phyloP scores from a whole-genome alignment of 1,140 invertebrate species.

The Brachionus sp. region DNA sequence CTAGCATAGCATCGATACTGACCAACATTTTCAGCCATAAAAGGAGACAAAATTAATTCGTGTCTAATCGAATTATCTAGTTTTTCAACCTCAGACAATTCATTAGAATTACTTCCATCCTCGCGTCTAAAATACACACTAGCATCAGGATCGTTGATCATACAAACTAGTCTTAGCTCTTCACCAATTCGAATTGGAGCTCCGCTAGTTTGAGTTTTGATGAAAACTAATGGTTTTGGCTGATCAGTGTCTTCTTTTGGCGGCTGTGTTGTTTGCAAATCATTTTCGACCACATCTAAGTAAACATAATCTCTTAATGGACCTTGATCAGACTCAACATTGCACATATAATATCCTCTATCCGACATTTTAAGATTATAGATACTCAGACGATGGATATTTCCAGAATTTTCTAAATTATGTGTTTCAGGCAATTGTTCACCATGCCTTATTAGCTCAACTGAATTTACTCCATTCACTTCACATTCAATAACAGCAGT shows the following conservation, averaged over 20 bases:
- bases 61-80: background rate
- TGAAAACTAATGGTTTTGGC: slow-evolving; percentile 23
- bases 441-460: background rate
- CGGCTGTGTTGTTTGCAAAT: background rate
- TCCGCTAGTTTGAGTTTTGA: background rate
- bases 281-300: background rate
- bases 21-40: background rate
- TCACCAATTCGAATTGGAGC: slow-evolving; percentile 7
- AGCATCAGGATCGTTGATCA: slow-evolving; percentile 12
- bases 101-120: background rate
- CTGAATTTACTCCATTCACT: background rate
- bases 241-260: background rate
- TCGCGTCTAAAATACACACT: background rate
- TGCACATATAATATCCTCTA: slow-evolving; percentile 34
- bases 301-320: slow-evolving; percentile 19
- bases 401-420: background rate
- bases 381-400: background rate
- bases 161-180: background rate
- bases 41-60: slow-evolving; percentile 8
- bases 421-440: slow-evolving; percentile 3
- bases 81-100: background rate
- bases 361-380: background rate
- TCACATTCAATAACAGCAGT: slow-evolving; percentile 19
- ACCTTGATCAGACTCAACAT: background rate
- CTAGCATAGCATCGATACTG: slow-evolving; percentile 10